Conservation (phyloP, 92 coral and sea anemone species). For the Heliopora coerulea region DNA sequence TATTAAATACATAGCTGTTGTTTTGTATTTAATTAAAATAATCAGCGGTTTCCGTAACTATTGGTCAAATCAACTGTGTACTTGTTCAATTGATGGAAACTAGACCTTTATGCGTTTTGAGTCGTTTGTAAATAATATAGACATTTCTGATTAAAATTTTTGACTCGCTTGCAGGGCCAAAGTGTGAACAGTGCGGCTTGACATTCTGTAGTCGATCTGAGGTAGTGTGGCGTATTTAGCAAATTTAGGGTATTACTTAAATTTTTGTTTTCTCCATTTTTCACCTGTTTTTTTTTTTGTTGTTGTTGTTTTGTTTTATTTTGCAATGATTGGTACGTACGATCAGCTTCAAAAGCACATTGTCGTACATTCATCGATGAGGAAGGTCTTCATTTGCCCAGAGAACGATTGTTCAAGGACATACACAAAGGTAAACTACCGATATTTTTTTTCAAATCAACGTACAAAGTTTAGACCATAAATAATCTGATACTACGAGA, state of each 20-base stretch:
- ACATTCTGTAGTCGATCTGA: not conserved
- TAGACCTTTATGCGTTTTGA: no score
- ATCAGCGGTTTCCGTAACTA: no score
- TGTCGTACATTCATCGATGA: conserved; percentile 48
- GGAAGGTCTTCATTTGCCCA: conserved; percentile 70
- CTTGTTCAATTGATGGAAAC: no score
- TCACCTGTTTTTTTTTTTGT: not conserved
- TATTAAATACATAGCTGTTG: no score
- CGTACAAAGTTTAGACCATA: not conserved
- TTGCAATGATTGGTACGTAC: no score
- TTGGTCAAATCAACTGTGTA: no score
- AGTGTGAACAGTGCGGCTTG: conserved; percentile 16
- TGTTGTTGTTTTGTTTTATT: not conserved
- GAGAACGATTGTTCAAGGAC: conserved; percentile 62
- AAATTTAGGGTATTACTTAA: not conserved
- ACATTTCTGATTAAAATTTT: no score
- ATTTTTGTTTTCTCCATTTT: not conserved
- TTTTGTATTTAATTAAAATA: no score
- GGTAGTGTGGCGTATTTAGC: not conserved
- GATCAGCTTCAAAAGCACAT: conserved; percentile 56
- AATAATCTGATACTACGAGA: no score
- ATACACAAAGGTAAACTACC: conserved; percentile 63
- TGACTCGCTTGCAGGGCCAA: conserved; percentile 11
- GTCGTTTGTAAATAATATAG: no score
- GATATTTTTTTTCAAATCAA: not conserved